Base-by-base conservation (phyloP, 2,113 vertebrate genomes). In the Cyanistes caeruleus region DNA sequence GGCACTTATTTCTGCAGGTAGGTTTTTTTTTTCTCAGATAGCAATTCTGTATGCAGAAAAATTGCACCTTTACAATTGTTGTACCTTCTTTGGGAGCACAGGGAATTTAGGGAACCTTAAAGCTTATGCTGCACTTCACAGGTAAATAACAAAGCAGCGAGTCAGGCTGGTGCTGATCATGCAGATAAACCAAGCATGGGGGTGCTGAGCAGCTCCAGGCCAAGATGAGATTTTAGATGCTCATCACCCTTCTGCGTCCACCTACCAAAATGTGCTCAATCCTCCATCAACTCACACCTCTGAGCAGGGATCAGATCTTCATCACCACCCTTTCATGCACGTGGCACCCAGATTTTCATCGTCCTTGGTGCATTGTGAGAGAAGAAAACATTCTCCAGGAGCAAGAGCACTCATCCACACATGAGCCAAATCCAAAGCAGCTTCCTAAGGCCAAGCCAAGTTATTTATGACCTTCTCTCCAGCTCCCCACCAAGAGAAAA, bases 281-380 rank as follows among this genome's bases (percentile, higher is more conserved):
- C 12, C 15, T 68, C 10, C 17, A 5, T 15, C 5, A 55, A 11
- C 21, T 46, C 53, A 24, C 37, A 24, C 15, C 7, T 22, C 41
- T 52, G 55, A 51, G 15, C 35, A 46, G 7, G 23, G 17, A 44
- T 25, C 2, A 18, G 8, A 35, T 12, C 35, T 51, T 63, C 35
- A 19, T 4, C 12, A 39, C 6, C 0, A 0, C 11, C 18, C 30
- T 60, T 31, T 28, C 25, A 2, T 5, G 51, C 35, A 51, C 0
- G 0, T 21, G 18, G 13, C 39, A 64, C 19, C 11, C 30, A 35
- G 56, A 67, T 59, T 84, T 74, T 39, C 17, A 22, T 18, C 25
- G 63, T 35, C 8, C 11, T 60, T 0, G 0, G 9, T 1, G 31
- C 2, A 9, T 4, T 43, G 60, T 2, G 14, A 84, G 60, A 81